These are phyloP conservation scores for Elachura formosa DNA, from an alignment of 2,113 vertebrate species.

Conservation along the genomic window DNA sequence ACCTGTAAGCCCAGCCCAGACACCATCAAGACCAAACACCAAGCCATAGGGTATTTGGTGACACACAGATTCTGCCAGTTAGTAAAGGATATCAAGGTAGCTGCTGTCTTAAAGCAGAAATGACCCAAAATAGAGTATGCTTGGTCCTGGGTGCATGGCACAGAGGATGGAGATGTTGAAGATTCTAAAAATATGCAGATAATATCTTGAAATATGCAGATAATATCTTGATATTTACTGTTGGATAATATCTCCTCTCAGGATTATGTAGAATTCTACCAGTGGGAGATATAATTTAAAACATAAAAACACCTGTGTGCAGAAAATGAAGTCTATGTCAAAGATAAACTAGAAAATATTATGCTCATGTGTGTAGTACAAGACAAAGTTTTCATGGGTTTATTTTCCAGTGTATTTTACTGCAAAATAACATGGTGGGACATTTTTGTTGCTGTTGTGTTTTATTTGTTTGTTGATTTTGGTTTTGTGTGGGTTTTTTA, in stretches of 20 bases:
- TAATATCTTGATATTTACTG: neutral
- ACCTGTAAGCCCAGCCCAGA: neutral
- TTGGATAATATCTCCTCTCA: neutral
- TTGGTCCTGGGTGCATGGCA: neutral
- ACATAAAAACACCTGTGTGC: neutral
- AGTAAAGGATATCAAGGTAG: neutral
- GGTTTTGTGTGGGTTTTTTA: neutral
- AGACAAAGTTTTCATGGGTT: neutral
- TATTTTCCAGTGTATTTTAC: neutral
- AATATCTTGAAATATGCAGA: neutral
- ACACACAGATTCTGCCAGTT: neutral
- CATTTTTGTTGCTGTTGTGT: neutral
- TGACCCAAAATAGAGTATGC: neutral
- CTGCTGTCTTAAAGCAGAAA: neutral
- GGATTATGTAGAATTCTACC: neutral
- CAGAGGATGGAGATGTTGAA: rapidly evolving
- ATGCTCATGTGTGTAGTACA: neutral
- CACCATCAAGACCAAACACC: neutral
- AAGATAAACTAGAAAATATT: neutral
- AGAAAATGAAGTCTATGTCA: neutral
- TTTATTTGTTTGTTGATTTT: neutral
- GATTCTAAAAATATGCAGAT: neutral
- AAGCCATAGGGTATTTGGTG: neutral
- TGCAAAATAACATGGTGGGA: neutral
- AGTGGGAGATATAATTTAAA: neutral